These are phyloP conservation scores for Sturnus vulgaris DNA, from an alignment of 2,113 vertebrate species.

Conservation along the genomic window DNA sequence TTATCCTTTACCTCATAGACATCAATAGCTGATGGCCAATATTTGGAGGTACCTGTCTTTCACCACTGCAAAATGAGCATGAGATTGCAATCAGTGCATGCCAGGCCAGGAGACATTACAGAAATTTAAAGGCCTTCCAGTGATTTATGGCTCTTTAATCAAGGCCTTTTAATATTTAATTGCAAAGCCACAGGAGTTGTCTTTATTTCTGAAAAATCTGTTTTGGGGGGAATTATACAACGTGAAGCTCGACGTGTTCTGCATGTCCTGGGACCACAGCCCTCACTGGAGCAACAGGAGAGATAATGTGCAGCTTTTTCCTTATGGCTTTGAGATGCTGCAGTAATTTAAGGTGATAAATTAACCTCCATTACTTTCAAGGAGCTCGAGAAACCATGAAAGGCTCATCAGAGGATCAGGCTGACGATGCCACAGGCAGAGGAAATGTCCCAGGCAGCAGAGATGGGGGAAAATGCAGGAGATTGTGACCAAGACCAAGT, in stretches of 20 bases:
- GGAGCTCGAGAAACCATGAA: not conserved
- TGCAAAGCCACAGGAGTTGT: conserved; percentile 67
- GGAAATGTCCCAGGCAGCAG: not conserved
- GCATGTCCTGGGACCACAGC: not conserved
- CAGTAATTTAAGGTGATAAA: conserved; percentile 48
- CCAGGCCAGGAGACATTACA: not conserved
- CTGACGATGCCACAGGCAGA: not conserved
- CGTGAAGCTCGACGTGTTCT: not conserved
- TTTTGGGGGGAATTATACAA: not conserved
- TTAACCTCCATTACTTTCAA: not conserved
- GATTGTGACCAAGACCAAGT: not conserved
- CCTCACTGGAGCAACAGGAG: not conserved
- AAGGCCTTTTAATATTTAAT: conserved; percentile 67
- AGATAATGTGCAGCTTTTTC: not conserved
- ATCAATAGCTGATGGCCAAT: not conserved
- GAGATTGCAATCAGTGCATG: not conserved
- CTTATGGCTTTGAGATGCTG: conserved; percentile 3
- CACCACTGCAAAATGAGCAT: not conserved
- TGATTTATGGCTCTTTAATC: conserved; percentile 69
- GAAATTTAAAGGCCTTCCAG: conserved; percentile 44
- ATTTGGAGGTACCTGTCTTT: not conserved
- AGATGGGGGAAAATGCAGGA: not conserved
- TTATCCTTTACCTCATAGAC: not conserved
- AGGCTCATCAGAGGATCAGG: not conserved
- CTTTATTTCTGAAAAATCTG: conserved; percentile 67